A percentile compares a stretch with the other conserved stretches of the same genome.
Evolutionary conservation across 2,797 vertebrate species (phyloP).

Genomic region (Sebastes itinus): DNA sequence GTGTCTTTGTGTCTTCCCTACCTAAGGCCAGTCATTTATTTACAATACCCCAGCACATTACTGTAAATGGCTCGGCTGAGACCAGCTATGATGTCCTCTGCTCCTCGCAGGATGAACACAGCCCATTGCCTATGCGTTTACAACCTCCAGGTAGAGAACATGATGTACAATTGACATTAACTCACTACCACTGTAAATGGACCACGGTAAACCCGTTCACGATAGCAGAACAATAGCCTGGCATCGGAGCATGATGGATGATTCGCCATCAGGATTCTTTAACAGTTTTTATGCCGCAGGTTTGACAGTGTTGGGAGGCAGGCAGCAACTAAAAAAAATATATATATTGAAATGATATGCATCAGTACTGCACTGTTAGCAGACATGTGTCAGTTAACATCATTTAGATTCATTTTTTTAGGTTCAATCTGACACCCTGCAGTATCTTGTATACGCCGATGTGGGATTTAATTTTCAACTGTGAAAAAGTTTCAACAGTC

Average conservation of each 20-base stretch:
- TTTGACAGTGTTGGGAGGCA: slow-evolving; percentile 5
- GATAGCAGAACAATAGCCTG: slow-evolving; percentile 42
- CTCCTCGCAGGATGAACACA: slow-evolving; percentile 28
- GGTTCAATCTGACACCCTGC: neutral
- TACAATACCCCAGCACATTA: slow-evolving; percentile 48
- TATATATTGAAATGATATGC: neutral
- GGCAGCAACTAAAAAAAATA: neutral
- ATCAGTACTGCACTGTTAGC: neutral
- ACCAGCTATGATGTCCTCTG: slow-evolving; percentile 29
- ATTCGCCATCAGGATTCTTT: slow-evolving; percentile 13
- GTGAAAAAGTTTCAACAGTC: slow-evolving; percentile 6
- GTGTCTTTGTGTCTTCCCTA: slow-evolving; percentile 14
- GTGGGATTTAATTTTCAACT: slow-evolving; percentile 27
- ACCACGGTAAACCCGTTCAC: slow-evolving; percentile 44
- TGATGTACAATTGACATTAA: slow-evolving; percentile 48
- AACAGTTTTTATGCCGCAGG: slow-evolving; percentile 23
- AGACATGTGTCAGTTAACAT: slow-evolving; percentile 6
- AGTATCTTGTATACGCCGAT: neutral
- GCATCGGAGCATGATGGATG: slow-evolving; percentile 37
- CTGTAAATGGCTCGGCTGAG: slow-evolving; percentile 41
- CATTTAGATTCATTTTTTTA: slow-evolving; percentile 1
- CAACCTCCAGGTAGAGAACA: slow-evolving; percentile 52
- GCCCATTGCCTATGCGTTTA: slow-evolving; percentile 50
- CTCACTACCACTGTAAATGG: slow-evolving; percentile 43
- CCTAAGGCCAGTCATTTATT: slow-evolving; percentile 44